Percentiles rank a stretch among this genome's conserved stretches.
These are phyloP conservation scores for Steinernema khuongi DNA, from an alignment of 1,140 invertebrate species.

Conservation along the genomic window DNA sequence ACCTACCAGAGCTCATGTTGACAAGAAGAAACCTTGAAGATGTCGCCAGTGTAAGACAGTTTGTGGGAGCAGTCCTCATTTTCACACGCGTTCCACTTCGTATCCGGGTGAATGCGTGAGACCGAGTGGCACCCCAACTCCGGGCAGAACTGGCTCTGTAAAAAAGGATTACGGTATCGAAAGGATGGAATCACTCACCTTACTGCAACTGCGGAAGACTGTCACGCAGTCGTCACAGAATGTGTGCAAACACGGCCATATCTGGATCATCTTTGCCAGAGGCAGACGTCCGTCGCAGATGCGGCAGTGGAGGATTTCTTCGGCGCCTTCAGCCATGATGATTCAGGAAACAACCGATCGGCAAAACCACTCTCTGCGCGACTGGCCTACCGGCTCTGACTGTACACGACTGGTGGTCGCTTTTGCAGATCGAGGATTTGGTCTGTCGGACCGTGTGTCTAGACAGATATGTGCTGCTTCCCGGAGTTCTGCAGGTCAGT, in stretches of 20 bases:
- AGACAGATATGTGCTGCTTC: too few species aligned
- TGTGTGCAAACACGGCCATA: conserved; percentile 1
- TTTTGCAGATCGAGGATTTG: too few species aligned
- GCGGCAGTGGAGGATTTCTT: conserved; percentile 2
- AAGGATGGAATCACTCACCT: not conserved
- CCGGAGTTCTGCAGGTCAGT: too few species aligned
- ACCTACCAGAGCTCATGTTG: conserved; percentile 39
- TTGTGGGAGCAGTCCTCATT: conserved; percentile 42
- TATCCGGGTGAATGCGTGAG: not conserved
- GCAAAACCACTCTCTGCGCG: too few species aligned
- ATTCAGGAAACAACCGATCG: too few species aligned
- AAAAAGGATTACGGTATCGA: not conserved
- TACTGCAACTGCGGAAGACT: not conserved
- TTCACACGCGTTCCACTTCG: conserved; percentile 42
- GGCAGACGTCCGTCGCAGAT: conserved; percentile 1
- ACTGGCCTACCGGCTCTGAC: too few species aligned
- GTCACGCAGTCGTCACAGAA: conserved; percentile 3
- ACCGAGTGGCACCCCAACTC: not conserved
- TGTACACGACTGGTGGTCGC: too few species aligned
- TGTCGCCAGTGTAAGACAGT: conserved; percentile 24
- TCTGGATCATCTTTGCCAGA: not conserved
- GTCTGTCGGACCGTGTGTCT: too few species aligned
- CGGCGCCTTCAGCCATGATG: not conserved
- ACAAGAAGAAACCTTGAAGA: conserved; percentile 30
- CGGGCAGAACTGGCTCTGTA: conserved; percentile 2